A percentile compares a stretch with the other conserved stretches of the same genome.
These are phyloP conservation scores for Lasiurus cinereus DNA, from an alignment of 2,113 vertebrate genomes.

Conservation along the genomic window DNA sequence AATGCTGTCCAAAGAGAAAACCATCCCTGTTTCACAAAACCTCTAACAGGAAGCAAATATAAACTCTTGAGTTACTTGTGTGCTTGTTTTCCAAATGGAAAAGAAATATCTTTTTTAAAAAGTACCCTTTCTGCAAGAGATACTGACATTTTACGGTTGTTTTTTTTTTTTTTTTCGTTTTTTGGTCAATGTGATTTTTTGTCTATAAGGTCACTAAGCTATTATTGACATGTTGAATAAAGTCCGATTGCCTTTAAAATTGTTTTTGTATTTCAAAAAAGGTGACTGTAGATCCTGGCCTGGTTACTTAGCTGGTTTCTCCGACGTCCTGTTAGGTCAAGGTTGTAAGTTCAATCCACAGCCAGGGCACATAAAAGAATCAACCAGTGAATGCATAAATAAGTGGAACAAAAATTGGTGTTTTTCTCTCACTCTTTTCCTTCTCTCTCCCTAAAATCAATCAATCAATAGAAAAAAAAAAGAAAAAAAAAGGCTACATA, in stretches of 20 bases:
- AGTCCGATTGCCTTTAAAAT: slow-evolving; percentile 11
- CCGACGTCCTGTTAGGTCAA: not conserved
- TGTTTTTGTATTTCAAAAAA: not conserved
- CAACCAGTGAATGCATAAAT: not conserved
- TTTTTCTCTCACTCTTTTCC: not conserved
- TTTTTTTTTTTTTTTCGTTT: not conserved
- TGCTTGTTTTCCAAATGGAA: slow-evolving; percentile 54
- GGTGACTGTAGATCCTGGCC: not conserved
- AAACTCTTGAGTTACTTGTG: slow-evolving; percentile 43
- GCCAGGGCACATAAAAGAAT: not conserved
- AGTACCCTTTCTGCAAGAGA: not conserved
- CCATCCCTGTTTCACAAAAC: slow-evolving; percentile 43
- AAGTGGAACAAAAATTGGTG: not conserved
- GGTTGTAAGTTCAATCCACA: not conserved
- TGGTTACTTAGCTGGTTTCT: not conserved
- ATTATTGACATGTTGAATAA: slow-evolving; percentile 5
- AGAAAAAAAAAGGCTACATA: not conserved
- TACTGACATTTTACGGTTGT: not conserved
- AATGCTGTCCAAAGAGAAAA: slow-evolving; percentile 31
- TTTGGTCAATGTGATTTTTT: not conserved
- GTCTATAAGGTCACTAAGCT: not conserved
- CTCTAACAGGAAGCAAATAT: slow-evolving; percentile 27
- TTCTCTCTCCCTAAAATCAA: not conserved
- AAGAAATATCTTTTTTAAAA: not conserved
- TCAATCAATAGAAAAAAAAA: not conserved